Evolutionary conservation across 1,140 invertebrate species (phyloP).

Genomic region (Pemphigus obesinymphae): DNA sequence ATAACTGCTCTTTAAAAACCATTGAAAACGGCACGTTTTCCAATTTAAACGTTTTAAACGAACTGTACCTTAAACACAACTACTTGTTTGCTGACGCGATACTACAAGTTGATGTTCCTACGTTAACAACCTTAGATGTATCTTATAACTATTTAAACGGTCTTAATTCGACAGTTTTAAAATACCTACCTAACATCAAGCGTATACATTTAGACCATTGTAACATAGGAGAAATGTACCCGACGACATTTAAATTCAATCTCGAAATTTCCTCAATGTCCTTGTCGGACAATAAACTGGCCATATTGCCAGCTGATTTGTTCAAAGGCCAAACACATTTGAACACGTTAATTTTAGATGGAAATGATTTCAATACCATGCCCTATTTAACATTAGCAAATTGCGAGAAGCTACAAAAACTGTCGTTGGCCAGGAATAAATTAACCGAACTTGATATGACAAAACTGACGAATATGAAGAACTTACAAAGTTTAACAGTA

Average conservation of each 20-base stretch:
- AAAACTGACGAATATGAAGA: slow-evolving; percentile 66
- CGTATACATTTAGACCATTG: slow-evolving; percentile 65
- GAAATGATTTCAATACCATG: slow-evolving; percentile 67
- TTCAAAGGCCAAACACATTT: slow-evolving; percentile 66
- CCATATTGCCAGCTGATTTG: slow-evolving; percentile 61
- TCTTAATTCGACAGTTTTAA: slow-evolving; percentile 62
- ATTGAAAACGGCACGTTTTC: slow-evolving; percentile 63
- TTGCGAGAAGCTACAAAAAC: slow-evolving; percentile 55
- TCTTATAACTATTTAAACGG: slow-evolving; percentile 68
- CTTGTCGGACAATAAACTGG: slow-evolving; percentile 64
- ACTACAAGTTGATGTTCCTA: slow-evolving; percentile 64
- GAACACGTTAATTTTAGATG: slow-evolving; percentile 67
- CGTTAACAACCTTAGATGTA: slow-evolving; percentile 64
- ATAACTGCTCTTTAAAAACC: slow-evolving; percentile 58
- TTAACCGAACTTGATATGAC: slow-evolving; percentile 69
- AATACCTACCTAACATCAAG: slow-evolving; percentile 69
- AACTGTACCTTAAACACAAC: slow-evolving; percentile 70
- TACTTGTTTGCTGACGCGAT: slow-evolving; percentile 63
- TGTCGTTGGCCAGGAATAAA: slow-evolving; percentile 63
- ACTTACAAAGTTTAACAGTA: slow-evolving; percentile 69
- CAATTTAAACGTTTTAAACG: slow-evolving; percentile 61
- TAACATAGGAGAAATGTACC: slow-evolving; percentile 61
- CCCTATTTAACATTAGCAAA: slow-evolving; percentile 72
- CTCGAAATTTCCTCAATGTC: slow-evolving; percentile 68
- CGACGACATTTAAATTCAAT: slow-evolving; percentile 65